These are phyloP conservation scores for Eulemur rubriventer DNA, from an alignment of 2,797 vertebrate genomes.

Conservation along the genomic window DNA sequence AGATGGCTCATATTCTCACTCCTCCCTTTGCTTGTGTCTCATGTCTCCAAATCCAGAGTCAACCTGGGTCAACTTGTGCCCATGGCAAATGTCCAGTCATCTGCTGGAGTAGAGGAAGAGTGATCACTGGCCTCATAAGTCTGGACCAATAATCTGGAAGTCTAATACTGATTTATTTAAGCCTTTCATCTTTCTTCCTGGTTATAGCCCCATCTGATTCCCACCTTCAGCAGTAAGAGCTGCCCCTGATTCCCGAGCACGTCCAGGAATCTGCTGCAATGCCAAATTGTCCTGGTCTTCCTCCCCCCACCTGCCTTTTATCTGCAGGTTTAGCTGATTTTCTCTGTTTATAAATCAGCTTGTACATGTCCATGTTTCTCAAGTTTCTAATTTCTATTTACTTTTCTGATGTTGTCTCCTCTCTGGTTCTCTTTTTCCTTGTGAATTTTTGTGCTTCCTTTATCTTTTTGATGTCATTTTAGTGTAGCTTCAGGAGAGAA, in stretches of 20 bases:
- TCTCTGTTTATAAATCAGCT: background rate
- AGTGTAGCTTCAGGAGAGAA: background rate
- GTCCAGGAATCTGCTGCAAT: background rate
- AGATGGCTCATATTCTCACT: background rate
- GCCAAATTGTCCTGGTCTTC: background rate
- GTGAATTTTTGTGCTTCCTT: background rate
- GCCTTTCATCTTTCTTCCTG: background rate
- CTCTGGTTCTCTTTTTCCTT: background rate
- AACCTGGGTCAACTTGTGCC: background rate
- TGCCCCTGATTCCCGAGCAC: background rate
- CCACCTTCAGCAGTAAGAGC: background rate
- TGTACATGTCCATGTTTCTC: no score
- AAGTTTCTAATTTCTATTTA: background rate
- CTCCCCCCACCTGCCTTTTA: fast-evolving
- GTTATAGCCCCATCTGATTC: background rate
- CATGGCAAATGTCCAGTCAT: background rate
- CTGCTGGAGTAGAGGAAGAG: background rate
- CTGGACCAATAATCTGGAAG: background rate
- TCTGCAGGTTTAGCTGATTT: background rate
- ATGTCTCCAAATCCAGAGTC: background rate
- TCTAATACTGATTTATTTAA: background rate
- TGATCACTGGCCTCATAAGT: background rate
- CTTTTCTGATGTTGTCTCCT: background rate
- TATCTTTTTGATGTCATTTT: background rate
- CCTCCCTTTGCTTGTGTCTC: background rate